phyloP scores from a whole-genome alignment of 2,888 invertebrate genomes.

The Pseudanteris insignis region DNA sequence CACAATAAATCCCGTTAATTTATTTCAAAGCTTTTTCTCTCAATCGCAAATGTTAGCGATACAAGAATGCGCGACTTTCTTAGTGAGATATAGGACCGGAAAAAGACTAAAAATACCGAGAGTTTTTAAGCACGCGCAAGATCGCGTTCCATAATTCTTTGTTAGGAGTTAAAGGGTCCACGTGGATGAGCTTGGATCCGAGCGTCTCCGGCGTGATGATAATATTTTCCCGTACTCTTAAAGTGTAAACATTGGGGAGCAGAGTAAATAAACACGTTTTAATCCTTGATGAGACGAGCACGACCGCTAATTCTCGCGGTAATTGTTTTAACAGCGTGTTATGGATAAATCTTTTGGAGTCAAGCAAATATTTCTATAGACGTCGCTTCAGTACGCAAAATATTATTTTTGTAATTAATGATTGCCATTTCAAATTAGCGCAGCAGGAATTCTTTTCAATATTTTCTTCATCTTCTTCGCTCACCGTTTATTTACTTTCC shows the following conservation, averaged over 20 bases:
- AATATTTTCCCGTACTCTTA: slow-evolving; percentile 26
- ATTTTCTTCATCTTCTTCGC: too few species aligned
- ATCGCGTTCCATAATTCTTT: slow-evolving; percentile 37
- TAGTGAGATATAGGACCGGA: too few species aligned
- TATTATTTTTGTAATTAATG: slow-evolving; percentile 27
- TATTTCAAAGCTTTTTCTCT: too few species aligned
- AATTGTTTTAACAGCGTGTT: slow-evolving; percentile 33
- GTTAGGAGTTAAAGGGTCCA: slow-evolving; percentile 18
- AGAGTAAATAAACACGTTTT: slow-evolving; percentile 32
- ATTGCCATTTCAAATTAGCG: slow-evolving; percentile 1
- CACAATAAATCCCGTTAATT: too few species aligned
- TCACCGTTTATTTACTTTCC: too few species aligned
- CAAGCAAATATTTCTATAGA: slow-evolving; percentile 12
- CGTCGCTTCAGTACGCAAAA: slow-evolving; percentile 3
- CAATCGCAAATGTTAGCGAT: too few species aligned
- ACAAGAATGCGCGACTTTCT: too few species aligned
- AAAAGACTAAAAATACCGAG: slow-evolving; percentile 30
- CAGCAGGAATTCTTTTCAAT: too few species aligned
- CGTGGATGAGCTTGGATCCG: too few species aligned
- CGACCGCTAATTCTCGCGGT: slow-evolving; percentile 23
- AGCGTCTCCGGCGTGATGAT: slow-evolving; percentile 8
- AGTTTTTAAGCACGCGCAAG: not conserved
- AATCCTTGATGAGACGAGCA: slow-evolving; percentile 21
- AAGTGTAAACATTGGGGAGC: slow-evolving; percentile 29
- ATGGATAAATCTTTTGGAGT: slow-evolving; percentile 20